Evolutionary conservation across 2,797 vertebrate species (phyloP).

Genomic region (Takifugu ocellatus): DNA sequence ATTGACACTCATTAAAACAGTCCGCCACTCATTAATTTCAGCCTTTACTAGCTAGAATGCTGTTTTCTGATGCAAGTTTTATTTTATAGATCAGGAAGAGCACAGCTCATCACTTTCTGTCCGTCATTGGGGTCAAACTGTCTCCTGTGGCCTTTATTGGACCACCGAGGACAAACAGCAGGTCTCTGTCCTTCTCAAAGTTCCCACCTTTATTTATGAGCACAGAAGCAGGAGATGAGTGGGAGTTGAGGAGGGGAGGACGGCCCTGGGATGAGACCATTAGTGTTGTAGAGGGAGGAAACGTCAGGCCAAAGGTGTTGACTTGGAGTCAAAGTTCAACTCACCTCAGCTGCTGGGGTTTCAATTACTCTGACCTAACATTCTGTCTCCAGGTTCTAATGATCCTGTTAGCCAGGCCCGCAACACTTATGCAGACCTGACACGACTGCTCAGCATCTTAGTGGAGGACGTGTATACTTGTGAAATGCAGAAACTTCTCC

Average conservation of each 20-base stretch:
- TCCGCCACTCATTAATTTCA: not conserved
- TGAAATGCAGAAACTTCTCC: too few relatives aligned
- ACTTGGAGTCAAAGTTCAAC: constrained; percentile 34
- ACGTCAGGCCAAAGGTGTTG: constrained; percentile 25
- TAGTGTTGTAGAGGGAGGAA: constrained; percentile 18
- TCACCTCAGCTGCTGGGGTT: constrained; percentile 42
- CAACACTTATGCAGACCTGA: not conserved
- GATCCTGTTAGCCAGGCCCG: constrained; percentile 10
- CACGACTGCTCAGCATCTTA: not conserved
- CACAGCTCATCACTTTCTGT: constrained; percentile 15
- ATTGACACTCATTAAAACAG: not conserved
- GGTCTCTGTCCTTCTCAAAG: constrained; percentile 33
- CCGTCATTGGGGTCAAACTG: constrained; percentile 21
- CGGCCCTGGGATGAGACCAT: constrained; percentile 38
- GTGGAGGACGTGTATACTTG: too few relatives aligned
- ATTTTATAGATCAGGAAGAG: constrained; percentile 1
- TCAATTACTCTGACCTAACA: constrained; percentile 50
- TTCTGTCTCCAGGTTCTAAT: constrained; percentile 28
- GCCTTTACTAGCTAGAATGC: not conserved
- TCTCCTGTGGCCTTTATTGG: constrained; percentile 22
- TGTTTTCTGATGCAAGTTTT: not conserved
- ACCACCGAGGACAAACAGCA: constrained; percentile 20
- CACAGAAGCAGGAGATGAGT: constrained; percentile 19
- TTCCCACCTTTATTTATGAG: constrained; percentile 29
- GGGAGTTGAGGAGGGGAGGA: constrained; percentile 16